Conservation (phyloP, 2,797 vertebrate species). For the Premnoplex brunnescens region DNA sequence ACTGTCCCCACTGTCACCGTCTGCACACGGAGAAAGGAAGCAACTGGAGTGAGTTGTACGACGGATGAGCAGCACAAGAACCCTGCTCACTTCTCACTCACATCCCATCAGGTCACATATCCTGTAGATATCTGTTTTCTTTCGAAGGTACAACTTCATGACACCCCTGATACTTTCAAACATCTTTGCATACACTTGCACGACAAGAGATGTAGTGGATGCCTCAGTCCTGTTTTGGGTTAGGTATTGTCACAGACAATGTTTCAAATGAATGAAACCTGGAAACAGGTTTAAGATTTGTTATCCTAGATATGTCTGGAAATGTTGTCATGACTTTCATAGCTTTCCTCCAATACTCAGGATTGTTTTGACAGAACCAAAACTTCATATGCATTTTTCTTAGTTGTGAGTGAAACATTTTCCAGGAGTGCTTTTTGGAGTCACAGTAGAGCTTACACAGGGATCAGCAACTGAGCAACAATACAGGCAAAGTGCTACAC, state of each 20-base stretch:
- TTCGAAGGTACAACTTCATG: not conserved
- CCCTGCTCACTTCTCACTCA: too few relatives aligned
- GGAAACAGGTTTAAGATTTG: not conserved
- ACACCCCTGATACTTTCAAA: not conserved
- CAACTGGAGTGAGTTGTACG: not conserved
- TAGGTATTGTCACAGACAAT: not conserved
- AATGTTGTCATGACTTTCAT: not conserved
- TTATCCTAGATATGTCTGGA: not conserved
- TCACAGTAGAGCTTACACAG: not conserved
- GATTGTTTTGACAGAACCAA: not conserved
- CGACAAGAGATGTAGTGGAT: not conserved
- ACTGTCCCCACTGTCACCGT: not conserved
- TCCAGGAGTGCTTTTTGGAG: not conserved
- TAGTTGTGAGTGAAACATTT: not conserved
- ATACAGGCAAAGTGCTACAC: not conserved
- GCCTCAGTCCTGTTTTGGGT: not conserved
- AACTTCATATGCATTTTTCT: not conserved
- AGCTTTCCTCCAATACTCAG: not conserved
- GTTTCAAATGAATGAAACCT: not conserved
- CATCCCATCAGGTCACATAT: too few relatives aligned
- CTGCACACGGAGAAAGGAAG: not conserved
- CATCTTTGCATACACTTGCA: not conserved
- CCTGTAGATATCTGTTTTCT: not conserved
- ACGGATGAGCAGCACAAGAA: not conserved
- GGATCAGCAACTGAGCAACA: not conserved